Evolutionary conservation across 2,888 invertebrate genomes (phyloP).

Genomic region (Agriotes lineatus): DNA sequence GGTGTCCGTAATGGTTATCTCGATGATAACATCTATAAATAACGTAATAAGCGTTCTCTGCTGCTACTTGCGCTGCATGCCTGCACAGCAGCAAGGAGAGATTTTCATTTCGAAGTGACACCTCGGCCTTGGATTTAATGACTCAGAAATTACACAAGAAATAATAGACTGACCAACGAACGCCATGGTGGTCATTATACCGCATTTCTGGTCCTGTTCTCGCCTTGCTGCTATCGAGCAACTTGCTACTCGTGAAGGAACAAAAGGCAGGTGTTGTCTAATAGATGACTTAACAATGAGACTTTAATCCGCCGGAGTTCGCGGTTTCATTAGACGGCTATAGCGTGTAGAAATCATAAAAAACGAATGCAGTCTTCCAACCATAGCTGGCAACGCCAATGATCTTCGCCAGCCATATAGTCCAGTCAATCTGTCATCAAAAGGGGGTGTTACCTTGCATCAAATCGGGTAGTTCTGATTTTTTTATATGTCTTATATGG

Average conservation of each 20-base stretch:
- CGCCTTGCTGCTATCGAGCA: not conserved
- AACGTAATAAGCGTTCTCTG: conserved; percentile 9
- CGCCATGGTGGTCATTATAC: conserved; percentile 1
- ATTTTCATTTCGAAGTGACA: conserved; percentile 27
- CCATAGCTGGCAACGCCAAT: no score
- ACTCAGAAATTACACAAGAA: conserved; percentile 31
- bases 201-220: not conserved
- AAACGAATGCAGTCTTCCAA: no score
- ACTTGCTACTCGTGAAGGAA: not conserved
- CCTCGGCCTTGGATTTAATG: conserved; percentile 33
- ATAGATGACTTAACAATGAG: not conserved
- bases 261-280: not conserved
- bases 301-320: not conserved
- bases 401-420: no score
- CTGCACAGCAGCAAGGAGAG: not conserved
- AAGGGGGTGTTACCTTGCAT: no score
- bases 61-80: conserved; percentile 12
- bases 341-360: no score
- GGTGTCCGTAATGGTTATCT: not conserved
- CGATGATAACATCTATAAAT: conserved; percentile 10
- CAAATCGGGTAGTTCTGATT: no score
- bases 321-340: not conserved
- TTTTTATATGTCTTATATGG: no score
- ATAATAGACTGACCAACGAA: conserved; percentile 18
- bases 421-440: no score